Evolutionary conservation across 2,113 vertebrate genomes (phyloP), one percentile per base, ranked within the genome.

Genomic region (Columbina picui): DNA sequence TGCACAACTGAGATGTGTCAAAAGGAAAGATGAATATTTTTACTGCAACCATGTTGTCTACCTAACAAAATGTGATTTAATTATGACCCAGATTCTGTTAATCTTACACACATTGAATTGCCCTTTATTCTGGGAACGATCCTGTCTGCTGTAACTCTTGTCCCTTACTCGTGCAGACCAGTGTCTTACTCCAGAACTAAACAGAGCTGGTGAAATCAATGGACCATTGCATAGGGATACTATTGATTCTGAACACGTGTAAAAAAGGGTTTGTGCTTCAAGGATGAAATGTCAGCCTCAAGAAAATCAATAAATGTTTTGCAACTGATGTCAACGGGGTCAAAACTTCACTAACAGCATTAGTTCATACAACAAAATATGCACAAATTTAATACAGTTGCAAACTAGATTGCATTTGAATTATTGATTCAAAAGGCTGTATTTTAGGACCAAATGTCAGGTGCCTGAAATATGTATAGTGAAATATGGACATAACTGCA

Each of bases 281-380:
- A 53, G 41, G 50, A 84, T 68, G 36, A 95, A 94, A 91, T 76
- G 45, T 61, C 59, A 82, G n/a, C 49, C 17, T 82, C 77, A 50
- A 56, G 27, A 87, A 91, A 93, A 89, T 70, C 88, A 91, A 76
- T 91, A 53, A 71, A 39, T n/a, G 12, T 53, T 93, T 82, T 93
- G 9, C 36, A 64, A 78, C 25, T 50, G 9, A 65, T 84, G 61
- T 69, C 78, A 91, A 10, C 29, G 30, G 20, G 69, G 77, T 92
- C 73, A 94, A 90, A 92, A 67, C 57, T 45, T 94, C 25, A 34
- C 49, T 81, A 45, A 53, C 15, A 64, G 50, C 41, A 57, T n/a
- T 84, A 41, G 39, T 73, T 83, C 49, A 13, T 73, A 38, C 15
- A 73, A 47, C 36, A 78, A 91, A 64, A 61, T 71, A 64, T 32